Evolutionary conservation across 2,113 vertebrate species (phyloP), one percentile per base, ranked within the genome.

Genomic region (Polyodon spathula): DNA sequence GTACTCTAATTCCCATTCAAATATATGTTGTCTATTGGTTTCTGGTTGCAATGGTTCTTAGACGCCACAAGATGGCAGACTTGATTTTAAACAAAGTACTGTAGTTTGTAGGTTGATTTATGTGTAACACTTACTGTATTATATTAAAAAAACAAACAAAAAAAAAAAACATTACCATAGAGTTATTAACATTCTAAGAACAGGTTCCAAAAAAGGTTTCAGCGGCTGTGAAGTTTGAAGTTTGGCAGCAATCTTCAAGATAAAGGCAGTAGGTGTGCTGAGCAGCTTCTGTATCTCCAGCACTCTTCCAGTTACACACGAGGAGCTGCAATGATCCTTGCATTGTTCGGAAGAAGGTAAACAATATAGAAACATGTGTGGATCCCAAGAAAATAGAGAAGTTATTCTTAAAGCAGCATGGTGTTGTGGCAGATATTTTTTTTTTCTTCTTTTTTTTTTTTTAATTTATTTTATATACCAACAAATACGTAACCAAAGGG

Each of bases 301-400:
- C 83, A 64, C 67, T 72, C 78, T 72, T 63, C 85, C 83, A 86
- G 81, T 72, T 63, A 81, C 72, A n/a, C n/a, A n/a, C n/a, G n/a
- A n/a, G n/a, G n/a, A 81, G 68, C 67, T 68, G 62, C 63, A 70
- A 67, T 65, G 56, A 62, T 81, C 74, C 66, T 91, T 90, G 86
- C 74, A 88, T 88, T 91, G 86, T 82, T 89, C 81, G 74, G 63
- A 58, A 66, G 60, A n/a, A n/a, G n/a, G n/a, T n/a, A n/a, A n/a
- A n/a, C n/a, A n/a, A n/a, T n/a, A n/a, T n/a, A n/a, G n/a, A n/a
- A n/a, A n/a, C n/a, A n/a, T n/a, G n/a, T n/a, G n/a, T n/a, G n/a
- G n/a, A n/a, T n/a, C n/a, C n/a, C n/a, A n/a, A n/a, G n/a, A n/a
- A n/a, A n/a, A n/a, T n/a, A n/a, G n/a, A n/a, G n/a, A n/a, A n/a